Evolutionary conservation across 2,113 vertebrate species (phyloP), one percentile per base, ranked within the genome.

Genomic region (Cyanoramphus novaezelandiae): DNA sequence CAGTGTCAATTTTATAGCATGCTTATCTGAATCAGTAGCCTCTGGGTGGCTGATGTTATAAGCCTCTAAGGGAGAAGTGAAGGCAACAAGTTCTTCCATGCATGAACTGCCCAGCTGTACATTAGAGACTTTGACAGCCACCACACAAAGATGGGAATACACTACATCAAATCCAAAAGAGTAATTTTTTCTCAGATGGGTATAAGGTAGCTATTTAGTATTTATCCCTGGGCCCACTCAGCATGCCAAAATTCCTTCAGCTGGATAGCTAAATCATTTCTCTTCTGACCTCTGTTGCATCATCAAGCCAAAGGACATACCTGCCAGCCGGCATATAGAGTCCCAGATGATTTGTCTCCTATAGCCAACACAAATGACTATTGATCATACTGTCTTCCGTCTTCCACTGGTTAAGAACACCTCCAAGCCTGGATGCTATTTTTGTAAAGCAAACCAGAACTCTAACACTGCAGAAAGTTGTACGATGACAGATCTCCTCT

Each of bases 31-130:
- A 93, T 83, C 89, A 82, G 95, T 83, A 86, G 86, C 93, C 95
- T 81, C 94, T 89, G 83, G 91, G 95, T 94, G 91, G 91, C 72
- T 83, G 85, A 95, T 82, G 92, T 89, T 82, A 82, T 78, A 84
- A 75, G 60, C 69, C 92, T 93, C 91, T 68, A 60, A 88, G 93
- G 96, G 89, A 89, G 50, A 86, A 43, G 47, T 1, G 7, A 84
- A 93, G 83, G 81, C 96, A 95, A 70, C 64, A 93, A 93, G 86
- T 76, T 82, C 94, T 92, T 65, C 92, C 95, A 95, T 74, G 96
- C 92, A 77, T 93, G 83, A 93, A 95, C 39, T 78, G 96, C 74
- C 95, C 95, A 96, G 94, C 94, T 95, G 95, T 62, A 81, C 5
- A 0, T 1, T 18, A 64, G 80, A 88, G 77, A 44, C 77, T 13